Base-by-base conservation (phyloP, 1,140 invertebrate species). In the Planococcus citri region DNA sequence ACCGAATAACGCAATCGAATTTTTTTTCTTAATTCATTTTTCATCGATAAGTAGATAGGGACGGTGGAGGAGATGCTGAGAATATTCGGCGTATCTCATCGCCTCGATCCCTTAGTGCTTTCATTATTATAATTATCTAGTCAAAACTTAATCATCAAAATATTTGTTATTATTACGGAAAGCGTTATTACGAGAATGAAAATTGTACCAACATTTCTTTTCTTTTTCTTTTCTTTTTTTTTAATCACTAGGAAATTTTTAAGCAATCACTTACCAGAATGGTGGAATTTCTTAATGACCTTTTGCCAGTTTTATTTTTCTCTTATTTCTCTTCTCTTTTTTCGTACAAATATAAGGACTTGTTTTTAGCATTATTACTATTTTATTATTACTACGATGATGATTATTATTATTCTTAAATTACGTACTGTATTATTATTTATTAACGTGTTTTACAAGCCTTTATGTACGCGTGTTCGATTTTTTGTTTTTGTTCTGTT, bases 121-220 rank as follows among this genome's bases (percentile, higher is more conserved):
- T 33, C 29, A 33, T 33, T 33, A 33, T 33, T 33, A 17, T 51
- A 51, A 51, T 51, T 51, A 51, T 51, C 41, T 51, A 51, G 41
- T 51, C 41, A 51, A 51, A 51, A 51, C 41, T 51, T 51, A 51
- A 51, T 51, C 41, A 51, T 51, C 41, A 51, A 51, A 51, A 51
- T 51, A 51, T 51, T 51, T 51, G 41, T 51, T 51, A 51, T 37
- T 37, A 37, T 51, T 51, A 51, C n/a, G 10, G 17, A 17, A 51
- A 51, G 10, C 41, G 41, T 20, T 17, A 9, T 51, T n/a, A n/a
- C n/a, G 17, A 17, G 29, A 33, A 6, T 14, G 4, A n/a, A 51
- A n/a, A 17, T n/a, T 6, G 41, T 17, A 51, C 12, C 12, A 51
- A 14, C 33, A 37, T 37, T 37, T 37, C 6, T 37, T 37, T 37